Percentiles rank a stretch among this genome's conserved stretches.
phyloP scores from a whole-genome alignment of 1,140 invertebrate species.

The Cydia pomonella region DNA sequence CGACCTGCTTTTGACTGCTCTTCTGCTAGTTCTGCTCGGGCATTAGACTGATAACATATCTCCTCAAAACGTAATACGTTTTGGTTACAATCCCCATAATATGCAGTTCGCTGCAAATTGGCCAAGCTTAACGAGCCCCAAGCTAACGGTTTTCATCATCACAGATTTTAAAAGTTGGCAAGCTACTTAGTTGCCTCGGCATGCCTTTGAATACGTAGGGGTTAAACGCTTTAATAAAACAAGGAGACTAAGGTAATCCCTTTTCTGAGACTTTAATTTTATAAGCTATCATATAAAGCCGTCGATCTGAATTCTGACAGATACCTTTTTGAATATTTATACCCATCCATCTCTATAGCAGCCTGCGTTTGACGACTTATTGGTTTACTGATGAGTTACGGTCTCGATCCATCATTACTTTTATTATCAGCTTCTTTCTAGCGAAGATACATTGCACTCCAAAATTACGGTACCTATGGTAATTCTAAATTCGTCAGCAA shows the following conservation, averaged over 20 bases:
- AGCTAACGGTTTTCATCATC: neutral
- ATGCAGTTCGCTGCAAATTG: constrained; percentile 9
- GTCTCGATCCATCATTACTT: constrained; percentile 4
- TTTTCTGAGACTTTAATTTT: neutral
- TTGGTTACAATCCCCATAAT: neutral
- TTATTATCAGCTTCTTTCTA: neutral
- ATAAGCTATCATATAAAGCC: neutral
- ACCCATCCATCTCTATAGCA: neutral
- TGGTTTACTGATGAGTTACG: neutral
- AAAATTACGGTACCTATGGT: neutral
- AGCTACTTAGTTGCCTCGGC: neutral
- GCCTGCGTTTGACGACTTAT: constrained; percentile 8
- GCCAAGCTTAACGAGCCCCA: constrained; percentile 4
- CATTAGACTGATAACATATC: neutral
- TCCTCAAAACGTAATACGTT: constrained; percentile 4
- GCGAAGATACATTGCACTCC: neutral
- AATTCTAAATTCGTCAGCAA: neutral
- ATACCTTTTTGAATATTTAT: constrained; percentile 12
- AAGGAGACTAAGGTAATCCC: no score
- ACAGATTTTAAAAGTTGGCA: neutral
- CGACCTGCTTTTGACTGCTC: neutral
- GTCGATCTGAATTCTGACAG: constrained; percentile 4
- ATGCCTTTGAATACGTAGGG: neutral
- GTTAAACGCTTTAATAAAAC: neutral
- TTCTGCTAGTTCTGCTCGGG: neutral